Percentiles rank a stretch among this genome's conserved stretches.
phyloP scores from a whole-genome alignment of 1,140 invertebrate species.

The Ridgeia piscesae region DNA sequence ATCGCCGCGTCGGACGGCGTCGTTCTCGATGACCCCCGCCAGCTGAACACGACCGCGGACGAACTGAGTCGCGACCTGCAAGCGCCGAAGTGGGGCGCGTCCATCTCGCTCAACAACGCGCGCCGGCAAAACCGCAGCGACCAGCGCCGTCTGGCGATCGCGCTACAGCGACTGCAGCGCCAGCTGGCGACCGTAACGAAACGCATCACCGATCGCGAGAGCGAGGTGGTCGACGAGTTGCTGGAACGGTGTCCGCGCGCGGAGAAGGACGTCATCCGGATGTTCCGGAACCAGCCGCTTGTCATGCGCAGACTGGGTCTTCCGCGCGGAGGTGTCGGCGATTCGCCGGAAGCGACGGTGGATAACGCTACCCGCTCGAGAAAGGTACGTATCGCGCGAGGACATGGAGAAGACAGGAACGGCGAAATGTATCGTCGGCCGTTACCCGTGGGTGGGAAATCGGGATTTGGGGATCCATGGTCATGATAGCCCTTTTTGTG shows the following conservation, averaged over 20 bases:
- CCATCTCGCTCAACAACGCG: background rate
- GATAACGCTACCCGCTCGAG: background rate
- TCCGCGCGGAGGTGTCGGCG: background rate
- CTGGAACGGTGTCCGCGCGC: background rate
- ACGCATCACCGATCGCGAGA: background rate
- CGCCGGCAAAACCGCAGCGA: background rate
- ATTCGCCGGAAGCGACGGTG: background rate
- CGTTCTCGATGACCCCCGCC: background rate
- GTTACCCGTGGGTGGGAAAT: background rate
- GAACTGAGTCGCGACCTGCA: background rate
- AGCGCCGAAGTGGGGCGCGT: background rate
- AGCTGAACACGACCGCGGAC: background rate
- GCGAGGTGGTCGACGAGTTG: background rate
- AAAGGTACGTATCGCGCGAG: background rate
- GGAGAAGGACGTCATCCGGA: background rate
- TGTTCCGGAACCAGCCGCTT: background rate
- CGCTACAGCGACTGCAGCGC: background rate
- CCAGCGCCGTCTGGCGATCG: background rate
- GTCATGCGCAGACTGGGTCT: background rate
- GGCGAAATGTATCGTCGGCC: too few species aligned
- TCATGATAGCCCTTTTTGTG: background rate
- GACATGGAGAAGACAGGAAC: background rate
- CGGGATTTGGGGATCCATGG: background rate
- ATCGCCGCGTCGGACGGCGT: too few species aligned
- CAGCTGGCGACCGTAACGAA: background rate